A percentile compares a stretch with the other conserved stretches of the same genome.
Conservation (phyloP, 1,140 invertebrate species). For the Pollicipes pollicipes region DNA sequence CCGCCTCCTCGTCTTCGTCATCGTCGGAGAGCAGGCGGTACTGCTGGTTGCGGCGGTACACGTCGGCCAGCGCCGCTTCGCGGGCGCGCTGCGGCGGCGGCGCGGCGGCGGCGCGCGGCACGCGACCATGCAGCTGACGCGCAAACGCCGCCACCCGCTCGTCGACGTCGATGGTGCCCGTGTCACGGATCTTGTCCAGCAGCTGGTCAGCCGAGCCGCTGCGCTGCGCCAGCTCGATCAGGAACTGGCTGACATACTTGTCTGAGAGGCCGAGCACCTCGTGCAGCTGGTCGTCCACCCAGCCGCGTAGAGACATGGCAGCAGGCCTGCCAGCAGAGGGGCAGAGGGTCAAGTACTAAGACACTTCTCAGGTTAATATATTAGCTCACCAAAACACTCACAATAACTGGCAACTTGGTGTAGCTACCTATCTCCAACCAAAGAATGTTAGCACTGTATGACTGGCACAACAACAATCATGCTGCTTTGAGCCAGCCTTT, state of each 20-base stretch:
- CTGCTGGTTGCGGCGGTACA: slow-evolving; percentile 3
- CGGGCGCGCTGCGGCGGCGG: not conserved
- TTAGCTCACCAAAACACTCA: too few species aligned
- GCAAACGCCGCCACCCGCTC: slow-evolving; percentile 15
- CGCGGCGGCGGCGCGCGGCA: slow-evolving; percentile 6
- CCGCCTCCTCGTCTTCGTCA: slow-evolving; percentile 6
- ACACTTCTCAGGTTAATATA: too few species aligned
- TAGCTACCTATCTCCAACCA: too few species aligned
- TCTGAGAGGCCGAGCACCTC: slow-evolving; percentile 37
- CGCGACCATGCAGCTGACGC: slow-evolving; percentile 13
- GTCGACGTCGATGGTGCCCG: slow-evolving; percentile 31
- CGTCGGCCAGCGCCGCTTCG: slow-evolving; percentile 9
- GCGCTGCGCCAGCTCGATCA: slow-evolving; percentile 32
- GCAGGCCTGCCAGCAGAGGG: too few species aligned
- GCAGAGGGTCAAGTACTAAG: too few species aligned
- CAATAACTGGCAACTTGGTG: too few species aligned
- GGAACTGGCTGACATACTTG: slow-evolving; percentile 31
- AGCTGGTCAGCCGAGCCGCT: slow-evolving; percentile 27
- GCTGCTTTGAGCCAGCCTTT: too few species aligned
- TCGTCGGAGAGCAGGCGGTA: slow-evolving; percentile 7
- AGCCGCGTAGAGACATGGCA: slow-evolving; percentile 16
- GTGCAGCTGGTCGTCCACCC: slow-evolving; percentile 36
- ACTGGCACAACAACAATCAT: too few species aligned
- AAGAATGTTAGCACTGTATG: too few species aligned
- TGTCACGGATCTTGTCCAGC: slow-evolving; percentile 28